These are phyloP conservation scores for Stercorarius parasiticus DNA, from an alignment of 2,113 vertebrate species.

Conservation along the genomic window DNA sequence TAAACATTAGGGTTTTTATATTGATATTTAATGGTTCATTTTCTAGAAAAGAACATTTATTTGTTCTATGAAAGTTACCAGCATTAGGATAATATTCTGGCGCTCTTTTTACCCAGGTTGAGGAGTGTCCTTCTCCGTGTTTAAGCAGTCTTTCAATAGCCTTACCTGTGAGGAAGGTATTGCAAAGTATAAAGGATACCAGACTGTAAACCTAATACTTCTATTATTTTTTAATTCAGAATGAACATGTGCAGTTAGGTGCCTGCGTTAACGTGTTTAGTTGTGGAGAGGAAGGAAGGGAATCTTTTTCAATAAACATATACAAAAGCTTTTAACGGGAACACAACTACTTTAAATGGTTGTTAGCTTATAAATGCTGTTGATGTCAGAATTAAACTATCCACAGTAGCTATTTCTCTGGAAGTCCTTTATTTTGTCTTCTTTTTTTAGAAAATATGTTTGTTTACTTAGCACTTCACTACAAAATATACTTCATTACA, in stretches of 20 bases:
- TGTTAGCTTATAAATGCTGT: not conserved
- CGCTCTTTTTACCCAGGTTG: not conserved
- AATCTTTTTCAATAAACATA: not conserved
- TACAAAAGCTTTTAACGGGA: not conserved
- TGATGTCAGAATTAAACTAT: not conserved
- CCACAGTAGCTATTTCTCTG: not conserved
- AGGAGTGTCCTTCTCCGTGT: not conserved
- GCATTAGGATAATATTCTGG: not conserved
- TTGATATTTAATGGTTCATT: not conserved
- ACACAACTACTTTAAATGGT: not conserved
- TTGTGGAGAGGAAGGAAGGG: not conserved
- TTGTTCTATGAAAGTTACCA: not conserved
- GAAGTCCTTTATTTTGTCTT: not conserved
- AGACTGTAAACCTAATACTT: not conserved
- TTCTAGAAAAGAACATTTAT: not conserved
- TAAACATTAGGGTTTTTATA: not conserved
- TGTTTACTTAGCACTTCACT: not conserved
- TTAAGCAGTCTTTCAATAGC: not conserved
- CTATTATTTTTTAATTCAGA: not conserved
- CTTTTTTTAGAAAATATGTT: not conserved
- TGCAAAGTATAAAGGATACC: not conserved
- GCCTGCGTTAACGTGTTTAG: not conserved
- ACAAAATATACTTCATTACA: not conserved
- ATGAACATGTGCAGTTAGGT: not conserved
- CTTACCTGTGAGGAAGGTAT: not conserved